A percentile compares a stretch with the other conserved stretches of the same genome.
phyloP scores from a whole-genome alignment of 2,797 vertebrate species.

The Dallia pectoralis region DNA sequence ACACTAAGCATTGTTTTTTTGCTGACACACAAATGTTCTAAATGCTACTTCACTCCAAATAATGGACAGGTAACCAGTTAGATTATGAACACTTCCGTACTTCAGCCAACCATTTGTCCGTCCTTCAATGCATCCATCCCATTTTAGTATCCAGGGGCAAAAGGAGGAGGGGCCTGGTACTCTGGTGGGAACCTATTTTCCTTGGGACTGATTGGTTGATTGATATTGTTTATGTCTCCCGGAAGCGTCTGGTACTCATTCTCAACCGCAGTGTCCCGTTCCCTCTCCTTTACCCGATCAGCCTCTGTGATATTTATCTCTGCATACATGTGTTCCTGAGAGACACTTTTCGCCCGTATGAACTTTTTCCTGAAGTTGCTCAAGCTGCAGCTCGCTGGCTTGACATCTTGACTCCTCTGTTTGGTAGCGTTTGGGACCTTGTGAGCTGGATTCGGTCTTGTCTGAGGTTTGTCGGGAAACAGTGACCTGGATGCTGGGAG shows the following conservation, averaged over 20 bases:
- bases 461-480: not conserved
- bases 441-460: not conserved
- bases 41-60: not conserved
- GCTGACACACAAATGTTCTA: not conserved
- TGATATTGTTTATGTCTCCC: not conserved
- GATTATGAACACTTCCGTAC: not conserved
- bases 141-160: constrained; percentile 71
- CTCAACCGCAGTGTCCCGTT: constrained; percentile 12
- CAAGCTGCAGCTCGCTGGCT: constrained; percentile 49
- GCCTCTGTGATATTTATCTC: constrained; percentile 35
- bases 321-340: constrained; percentile 34
- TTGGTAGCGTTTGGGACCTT: not conserved
- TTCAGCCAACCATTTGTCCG: not conserved
- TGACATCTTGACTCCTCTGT: constrained; percentile 40
- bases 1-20: not conserved
- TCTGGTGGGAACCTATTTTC: constrained; percentile 55
- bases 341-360: constrained; percentile 45
- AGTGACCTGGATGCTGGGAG: not conserved
- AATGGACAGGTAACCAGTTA: not conserved
- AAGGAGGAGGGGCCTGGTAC: constrained; percentile 71
- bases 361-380: constrained; percentile 66
- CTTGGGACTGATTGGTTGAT: not conserved
- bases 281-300: not conserved
- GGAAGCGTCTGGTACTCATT: constrained; percentile 51
- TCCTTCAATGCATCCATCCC: not conserved